Percentiles rank a stretch among this genome's conserved stretches.
Conservation (phyloP, 2,113 vertebrate genomes). For the Sisor rabdophorus region DNA sequence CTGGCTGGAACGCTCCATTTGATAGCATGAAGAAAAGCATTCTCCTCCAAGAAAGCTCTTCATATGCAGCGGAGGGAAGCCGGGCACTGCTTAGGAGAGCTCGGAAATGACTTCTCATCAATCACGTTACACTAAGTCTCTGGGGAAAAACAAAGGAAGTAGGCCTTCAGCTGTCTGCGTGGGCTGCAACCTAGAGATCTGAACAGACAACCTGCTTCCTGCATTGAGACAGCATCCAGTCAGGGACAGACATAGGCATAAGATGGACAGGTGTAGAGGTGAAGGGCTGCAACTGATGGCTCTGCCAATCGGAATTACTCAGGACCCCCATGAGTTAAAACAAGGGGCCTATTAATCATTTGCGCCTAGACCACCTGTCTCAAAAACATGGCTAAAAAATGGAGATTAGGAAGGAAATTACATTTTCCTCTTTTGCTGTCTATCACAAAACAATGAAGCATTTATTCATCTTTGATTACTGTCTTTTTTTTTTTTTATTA, state of each 20-base stretch:
- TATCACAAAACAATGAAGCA: conserved; percentile 5
- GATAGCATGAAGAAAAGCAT: conserved; percentile 53
- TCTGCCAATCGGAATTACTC: conserved; percentile 14
- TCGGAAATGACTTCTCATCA: conserved; percentile 68
- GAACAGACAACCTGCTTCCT: conserved; percentile 36
- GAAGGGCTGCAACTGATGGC: conserved; percentile 10
- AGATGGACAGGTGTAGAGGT: conserved; percentile 27
- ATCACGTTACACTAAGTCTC: conserved; percentile 56
- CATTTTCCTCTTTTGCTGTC: conserved; percentile 1
- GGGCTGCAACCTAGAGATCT: conserved; percentile 41
- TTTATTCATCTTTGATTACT: background rate
- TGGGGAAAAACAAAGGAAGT: conserved; percentile 40
- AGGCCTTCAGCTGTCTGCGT: conserved; percentile 47
- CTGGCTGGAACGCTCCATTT: conserved; percentile 41
- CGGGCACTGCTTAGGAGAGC: conserved; percentile 54
- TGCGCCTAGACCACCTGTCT: conserved; percentile 7
- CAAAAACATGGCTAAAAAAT: conserved; percentile 9
- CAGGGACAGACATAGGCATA: conserved; percentile 10
- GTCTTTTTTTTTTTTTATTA: background rate
- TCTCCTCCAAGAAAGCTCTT: conserved; percentile 50
- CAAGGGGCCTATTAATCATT: background rate
- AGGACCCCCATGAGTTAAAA: background rate
- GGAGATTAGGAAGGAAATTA: background rate
- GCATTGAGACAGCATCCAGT: conserved; percentile 33
- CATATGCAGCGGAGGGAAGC: conserved; percentile 47